Conservation (phyloP, 23 tunicate genomes). For the Botrylloides violaceus region DNA sequence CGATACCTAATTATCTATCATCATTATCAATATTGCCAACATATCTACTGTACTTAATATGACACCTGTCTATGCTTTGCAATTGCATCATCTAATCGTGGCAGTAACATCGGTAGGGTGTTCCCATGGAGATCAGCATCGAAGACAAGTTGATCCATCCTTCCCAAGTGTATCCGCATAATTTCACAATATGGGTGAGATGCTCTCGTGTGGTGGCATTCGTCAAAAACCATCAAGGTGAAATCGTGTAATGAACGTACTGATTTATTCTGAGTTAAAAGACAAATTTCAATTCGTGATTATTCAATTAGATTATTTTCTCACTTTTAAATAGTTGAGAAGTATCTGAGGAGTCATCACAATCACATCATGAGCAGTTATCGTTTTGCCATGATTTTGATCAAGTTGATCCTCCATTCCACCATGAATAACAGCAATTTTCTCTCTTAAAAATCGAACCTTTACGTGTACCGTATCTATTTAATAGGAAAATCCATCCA, state of each 20-base stretch:
- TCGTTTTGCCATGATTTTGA: not conserved
- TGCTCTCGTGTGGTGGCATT: slow-evolving; percentile 42
- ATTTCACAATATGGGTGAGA: slow-evolving; percentile 32
- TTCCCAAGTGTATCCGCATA: slow-evolving; percentile 28
- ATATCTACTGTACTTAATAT: too few species aligned
- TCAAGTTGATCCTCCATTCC: not conserved
- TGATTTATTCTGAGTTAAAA: slow-evolving; percentile 7
- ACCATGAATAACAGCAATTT: slow-evolving; percentile 20
- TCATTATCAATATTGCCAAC: too few species aligned
- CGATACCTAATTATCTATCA: too few species aligned
- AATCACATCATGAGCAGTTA: slow-evolving; percentile 13
- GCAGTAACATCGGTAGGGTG: too few species aligned
- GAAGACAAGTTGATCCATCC: too few species aligned
- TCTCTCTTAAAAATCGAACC: too few species aligned
- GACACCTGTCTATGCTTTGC: too few species aligned
- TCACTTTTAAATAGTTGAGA: slow-evolving; percentile 30
- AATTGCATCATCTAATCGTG: too few species aligned
- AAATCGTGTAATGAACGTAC: slow-evolving; percentile 15
- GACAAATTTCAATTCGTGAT: too few species aligned
- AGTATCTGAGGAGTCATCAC: slow-evolving; percentile 43
- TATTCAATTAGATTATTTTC: not conserved
- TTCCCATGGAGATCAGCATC: too few species aligned
- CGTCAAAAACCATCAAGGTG: slow-evolving; percentile 45
- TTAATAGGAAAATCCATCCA: too few species aligned
- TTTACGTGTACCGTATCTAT: too few species aligned